Evolutionary conservation across 2,113 vertebrate genomes (phyloP).

Genomic region (Xenus cinereus): DNA sequence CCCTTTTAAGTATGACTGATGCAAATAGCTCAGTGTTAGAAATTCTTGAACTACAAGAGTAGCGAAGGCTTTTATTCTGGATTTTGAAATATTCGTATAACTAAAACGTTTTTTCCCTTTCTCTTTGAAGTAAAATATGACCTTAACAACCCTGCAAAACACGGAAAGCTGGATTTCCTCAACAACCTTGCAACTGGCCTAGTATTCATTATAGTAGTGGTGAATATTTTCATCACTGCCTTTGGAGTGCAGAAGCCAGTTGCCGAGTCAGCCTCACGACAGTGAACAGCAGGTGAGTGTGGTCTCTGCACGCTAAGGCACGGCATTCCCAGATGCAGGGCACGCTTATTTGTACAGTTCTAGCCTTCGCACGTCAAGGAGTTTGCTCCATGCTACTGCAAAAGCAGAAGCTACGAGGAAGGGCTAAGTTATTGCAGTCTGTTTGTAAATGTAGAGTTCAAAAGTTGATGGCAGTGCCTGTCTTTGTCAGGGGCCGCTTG

Average conservation of each 20-base stretch:
- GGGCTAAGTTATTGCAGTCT: not conserved
- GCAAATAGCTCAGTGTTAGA: not conserved
- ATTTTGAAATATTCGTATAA: not conserved
- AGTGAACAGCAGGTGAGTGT: constrained; percentile 65
- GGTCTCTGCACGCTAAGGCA: not conserved
- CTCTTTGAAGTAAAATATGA: constrained; percentile 89
- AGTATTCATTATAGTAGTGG: constrained; percentile 92
- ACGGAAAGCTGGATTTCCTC: constrained; percentile 86
- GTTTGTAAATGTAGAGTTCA: not conserved
- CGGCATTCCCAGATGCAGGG: not conserved
- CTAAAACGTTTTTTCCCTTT: not conserved
- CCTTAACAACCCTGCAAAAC: constrained; percentile 88
- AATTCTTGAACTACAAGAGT: not conserved
- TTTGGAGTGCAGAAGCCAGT: constrained; percentile 90
- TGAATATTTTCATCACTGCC: constrained; percentile 96
- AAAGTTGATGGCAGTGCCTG: not conserved
- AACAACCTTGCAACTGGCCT: constrained; percentile 90
- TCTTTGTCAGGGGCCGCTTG: not conserved
- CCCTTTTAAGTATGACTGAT: not conserved
- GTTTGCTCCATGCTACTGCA: not conserved
- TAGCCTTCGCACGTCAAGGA: not conserved
- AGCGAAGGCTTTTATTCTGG: not conserved
- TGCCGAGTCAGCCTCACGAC: not conserved
- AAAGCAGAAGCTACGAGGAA: not conserved
- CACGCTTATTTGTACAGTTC: not conserved